Percentiles rank a stretch among this genome's conserved stretches.
phyloP scores from a whole-genome alignment of 2,797 vertebrate species.

The Enteromius viviparus region DNA sequence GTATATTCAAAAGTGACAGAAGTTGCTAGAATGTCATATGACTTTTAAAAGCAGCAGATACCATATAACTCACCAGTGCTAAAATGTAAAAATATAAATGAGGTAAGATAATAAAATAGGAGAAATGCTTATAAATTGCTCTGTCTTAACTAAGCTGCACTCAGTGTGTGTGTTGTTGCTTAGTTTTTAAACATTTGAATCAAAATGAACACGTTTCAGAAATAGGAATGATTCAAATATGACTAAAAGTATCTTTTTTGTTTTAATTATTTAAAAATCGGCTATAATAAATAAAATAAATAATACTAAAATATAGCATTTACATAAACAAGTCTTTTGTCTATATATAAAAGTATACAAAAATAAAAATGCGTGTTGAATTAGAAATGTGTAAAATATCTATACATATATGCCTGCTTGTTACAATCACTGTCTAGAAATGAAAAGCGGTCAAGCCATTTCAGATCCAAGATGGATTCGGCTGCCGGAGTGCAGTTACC shows the following conservation, averaged over 20 bases:
- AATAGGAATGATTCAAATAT: neutral
- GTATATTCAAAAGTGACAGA: neutral
- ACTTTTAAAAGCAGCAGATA: conserved; percentile 18
- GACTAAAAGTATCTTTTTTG: neutral
- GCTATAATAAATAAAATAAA: neutral
- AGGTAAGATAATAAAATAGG: neutral
- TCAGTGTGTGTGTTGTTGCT: no score
- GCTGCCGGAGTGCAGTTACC: neutral
- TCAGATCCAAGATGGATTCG: neutral
- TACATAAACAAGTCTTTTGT: no score
- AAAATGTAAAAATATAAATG: neutral
- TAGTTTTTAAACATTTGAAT: neutral
- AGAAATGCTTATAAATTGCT: neutral
- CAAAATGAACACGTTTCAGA: neutral
- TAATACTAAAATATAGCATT: neutral
- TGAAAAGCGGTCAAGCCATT: neutral
- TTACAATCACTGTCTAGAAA: neutral
- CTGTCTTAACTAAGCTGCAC: neutral
- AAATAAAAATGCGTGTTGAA: neutral
- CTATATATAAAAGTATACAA: neutral
- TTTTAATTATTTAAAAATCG: neutral
- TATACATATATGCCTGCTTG: neutral
- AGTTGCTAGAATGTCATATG: conserved; percentile 11
- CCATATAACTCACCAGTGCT: neutral
- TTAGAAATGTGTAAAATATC: neutral